Percentiles rank a stretch among this genome's conserved stretches.
phyloP scores from a whole-genome alignment of 2,888 invertebrate species.

The Xestoiulus laeticollis region DNA sequence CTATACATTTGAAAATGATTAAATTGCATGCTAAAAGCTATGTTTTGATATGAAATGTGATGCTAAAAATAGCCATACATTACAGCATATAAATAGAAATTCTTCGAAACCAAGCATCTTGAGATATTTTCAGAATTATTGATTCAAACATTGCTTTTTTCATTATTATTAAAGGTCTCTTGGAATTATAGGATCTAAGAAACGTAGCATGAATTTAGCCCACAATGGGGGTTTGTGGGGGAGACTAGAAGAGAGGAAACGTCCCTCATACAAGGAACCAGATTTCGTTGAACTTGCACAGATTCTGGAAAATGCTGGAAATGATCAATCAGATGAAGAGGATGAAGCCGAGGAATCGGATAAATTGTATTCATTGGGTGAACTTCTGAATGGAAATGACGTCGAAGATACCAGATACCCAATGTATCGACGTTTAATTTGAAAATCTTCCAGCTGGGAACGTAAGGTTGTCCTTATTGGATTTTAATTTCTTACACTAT shows the following conservation, averaged over 20 bases:
- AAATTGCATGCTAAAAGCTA: too few species aligned
- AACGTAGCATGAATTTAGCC: constrained; percentile 32
- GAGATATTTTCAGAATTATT: background rate
- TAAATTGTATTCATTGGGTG: constrained; percentile 49
- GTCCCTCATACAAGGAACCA: constrained; percentile 32
- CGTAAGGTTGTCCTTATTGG: background rate
- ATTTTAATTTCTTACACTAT: background rate
- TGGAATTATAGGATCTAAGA: constrained; percentile 49
- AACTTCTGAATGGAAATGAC: constrained; percentile 51
- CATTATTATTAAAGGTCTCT: constrained; percentile 12
- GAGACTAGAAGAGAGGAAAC: constrained; percentile 44
- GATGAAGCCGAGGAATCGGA: constrained; percentile 45
- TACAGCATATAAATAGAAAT: background rate
- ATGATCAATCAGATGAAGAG: constrained; percentile 21
- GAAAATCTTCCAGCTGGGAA: constrained; percentile 21
- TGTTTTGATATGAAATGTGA: too few species aligned
- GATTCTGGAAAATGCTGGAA: constrained; percentile 27
- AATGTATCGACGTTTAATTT: constrained; percentile 49
- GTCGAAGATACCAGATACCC: constrained; percentile 46
- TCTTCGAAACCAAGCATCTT: background rate
- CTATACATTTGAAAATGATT: too few species aligned
- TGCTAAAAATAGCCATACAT: too few species aligned
- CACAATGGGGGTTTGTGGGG: constrained; percentile 49
- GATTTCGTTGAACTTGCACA: constrained; percentile 32
- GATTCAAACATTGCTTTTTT: background rate